A percentile compares a stretch with the other conserved stretches of the same genome.
phyloP scores from a whole-genome alignment of 2,113 vertebrate species.

The Apodemus speciosus region DNA sequence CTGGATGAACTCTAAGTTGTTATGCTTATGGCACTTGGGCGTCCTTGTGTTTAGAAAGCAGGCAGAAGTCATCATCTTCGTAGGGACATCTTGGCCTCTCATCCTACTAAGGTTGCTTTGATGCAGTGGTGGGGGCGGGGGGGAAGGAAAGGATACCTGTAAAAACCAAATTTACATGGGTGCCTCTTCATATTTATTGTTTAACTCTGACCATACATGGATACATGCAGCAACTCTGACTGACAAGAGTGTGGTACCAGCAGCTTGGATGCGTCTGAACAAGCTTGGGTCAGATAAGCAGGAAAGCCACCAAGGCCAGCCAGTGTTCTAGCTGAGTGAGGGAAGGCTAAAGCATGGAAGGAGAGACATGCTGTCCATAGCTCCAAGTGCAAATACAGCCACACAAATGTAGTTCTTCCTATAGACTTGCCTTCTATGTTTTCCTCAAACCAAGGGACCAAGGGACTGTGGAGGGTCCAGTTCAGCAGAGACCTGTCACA shows the following conservation, averaged over 20 bases:
- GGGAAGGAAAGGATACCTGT: neutral
- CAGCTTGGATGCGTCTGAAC: neutral
- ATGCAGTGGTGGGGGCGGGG: neutral
- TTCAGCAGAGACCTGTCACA: neutral
- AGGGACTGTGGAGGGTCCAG: neutral
- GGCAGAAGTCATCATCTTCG: neutral
- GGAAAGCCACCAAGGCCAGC: neutral
- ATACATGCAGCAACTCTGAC: neutral
- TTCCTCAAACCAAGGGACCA: neutral
- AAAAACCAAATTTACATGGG: neutral
- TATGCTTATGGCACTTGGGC: neutral
- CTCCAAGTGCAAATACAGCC: neutral
- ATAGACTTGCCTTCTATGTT: neutral
- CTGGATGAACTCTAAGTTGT: neutral
- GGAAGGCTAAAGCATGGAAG: neutral
- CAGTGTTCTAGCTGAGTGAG: neutral
- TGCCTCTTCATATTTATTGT: neutral
- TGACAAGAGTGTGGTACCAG: neutral
- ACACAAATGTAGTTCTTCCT: neutral
- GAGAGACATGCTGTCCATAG: neutral
- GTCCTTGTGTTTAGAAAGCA: constrained; percentile 23
- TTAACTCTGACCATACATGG: neutral
- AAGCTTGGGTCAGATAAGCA: neutral
- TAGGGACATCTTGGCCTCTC: neutral
- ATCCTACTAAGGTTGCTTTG: neutral